These are phyloP conservation scores for Chascanopsetta lugubris DNA, from an alignment of 2,113 vertebrate species.

Conservation along the genomic window DNA sequence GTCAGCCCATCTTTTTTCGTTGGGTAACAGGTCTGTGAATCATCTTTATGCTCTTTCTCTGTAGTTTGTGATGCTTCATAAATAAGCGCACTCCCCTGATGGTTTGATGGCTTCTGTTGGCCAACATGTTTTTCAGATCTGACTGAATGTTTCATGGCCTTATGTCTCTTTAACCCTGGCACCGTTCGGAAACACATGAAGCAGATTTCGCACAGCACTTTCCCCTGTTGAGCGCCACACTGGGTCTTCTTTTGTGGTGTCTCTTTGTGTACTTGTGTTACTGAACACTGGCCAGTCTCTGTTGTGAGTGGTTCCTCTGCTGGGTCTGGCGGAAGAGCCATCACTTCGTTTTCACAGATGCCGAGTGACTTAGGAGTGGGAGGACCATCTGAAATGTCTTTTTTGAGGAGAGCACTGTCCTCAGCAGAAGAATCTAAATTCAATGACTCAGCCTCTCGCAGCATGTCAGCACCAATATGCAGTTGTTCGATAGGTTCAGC, in stretches of 20 bases:
- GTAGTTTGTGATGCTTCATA: slow-evolving; percentile 60
- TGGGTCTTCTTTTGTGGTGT: slow-evolving; percentile 61
- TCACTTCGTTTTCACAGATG: slow-evolving; percentile 61
- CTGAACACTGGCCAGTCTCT: slow-evolving; percentile 54
- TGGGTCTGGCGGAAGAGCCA: slow-evolving; percentile 38
- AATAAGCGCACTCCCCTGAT: slow-evolving; percentile 56
- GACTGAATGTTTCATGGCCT: slow-evolving; percentile 90
- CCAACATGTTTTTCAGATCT: slow-evolving; percentile 55
- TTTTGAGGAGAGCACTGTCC: slow-evolving; percentile 37
- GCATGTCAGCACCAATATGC: slow-evolving; percentile 46
- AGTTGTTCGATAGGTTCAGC: slow-evolving; percentile 59
- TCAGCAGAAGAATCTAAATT: slow-evolving; percentile 43
- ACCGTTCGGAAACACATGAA: slow-evolving; percentile 88
- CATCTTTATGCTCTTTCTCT: slow-evolving; percentile 72
- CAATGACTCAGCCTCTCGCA: slow-evolving; percentile 59
- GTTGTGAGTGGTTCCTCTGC: slow-evolving; percentile 46
- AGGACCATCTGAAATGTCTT: slow-evolving; percentile 57
- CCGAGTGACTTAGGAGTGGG: slow-evolving; percentile 59
- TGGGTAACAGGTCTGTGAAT: slow-evolving; percentile 63
- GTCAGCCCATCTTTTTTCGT: slow-evolving; percentile 55
- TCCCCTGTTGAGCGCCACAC: slow-evolving; percentile 69
- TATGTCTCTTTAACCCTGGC: slow-evolving; percentile 92
- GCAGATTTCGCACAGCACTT: slow-evolving; percentile 89
- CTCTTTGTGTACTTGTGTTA: slow-evolving; percentile 58
- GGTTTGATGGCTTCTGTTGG: slow-evolving; percentile 60